Conservation (phyloP, 2,113 vertebrate genomes). For the Gyps fulvus region DNA sequence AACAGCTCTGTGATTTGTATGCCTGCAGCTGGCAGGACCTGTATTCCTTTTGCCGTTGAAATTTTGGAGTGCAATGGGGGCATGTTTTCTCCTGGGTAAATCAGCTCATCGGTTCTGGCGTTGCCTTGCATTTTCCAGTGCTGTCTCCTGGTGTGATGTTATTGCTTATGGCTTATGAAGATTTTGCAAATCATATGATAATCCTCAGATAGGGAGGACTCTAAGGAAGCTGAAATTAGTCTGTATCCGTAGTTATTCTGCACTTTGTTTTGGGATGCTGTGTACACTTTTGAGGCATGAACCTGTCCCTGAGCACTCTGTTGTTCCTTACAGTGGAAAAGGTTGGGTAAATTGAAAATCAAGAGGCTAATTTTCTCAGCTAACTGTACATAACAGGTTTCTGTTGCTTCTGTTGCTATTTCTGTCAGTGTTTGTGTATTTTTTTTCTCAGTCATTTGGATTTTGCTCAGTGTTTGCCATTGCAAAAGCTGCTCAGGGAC, state of each 20-base stretch:
- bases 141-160: neutral
- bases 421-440: neutral
- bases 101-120: neutral
- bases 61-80: neutral
- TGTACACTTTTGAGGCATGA: neutral
- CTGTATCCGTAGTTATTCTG: neutral
- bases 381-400: neutral
- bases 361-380: neutral
- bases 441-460: neutral
- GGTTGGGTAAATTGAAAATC: neutral
- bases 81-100: neutral
- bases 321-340: neutral
- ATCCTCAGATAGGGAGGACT: neutral
- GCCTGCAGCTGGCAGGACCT: neutral
- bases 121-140: fast-evolving
- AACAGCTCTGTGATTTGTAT: neutral
- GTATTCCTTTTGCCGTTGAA: fast-evolving
- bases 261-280: neutral
- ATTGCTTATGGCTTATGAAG: neutral
- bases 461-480: neutral
- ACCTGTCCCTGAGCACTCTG: neutral
- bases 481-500: neutral
- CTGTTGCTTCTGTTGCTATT: neutral
- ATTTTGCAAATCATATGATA: neutral
- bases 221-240: neutral